Evolutionary conservation across 2,888 invertebrate genomes (phyloP).

Genomic region (Labia minor): DNA sequence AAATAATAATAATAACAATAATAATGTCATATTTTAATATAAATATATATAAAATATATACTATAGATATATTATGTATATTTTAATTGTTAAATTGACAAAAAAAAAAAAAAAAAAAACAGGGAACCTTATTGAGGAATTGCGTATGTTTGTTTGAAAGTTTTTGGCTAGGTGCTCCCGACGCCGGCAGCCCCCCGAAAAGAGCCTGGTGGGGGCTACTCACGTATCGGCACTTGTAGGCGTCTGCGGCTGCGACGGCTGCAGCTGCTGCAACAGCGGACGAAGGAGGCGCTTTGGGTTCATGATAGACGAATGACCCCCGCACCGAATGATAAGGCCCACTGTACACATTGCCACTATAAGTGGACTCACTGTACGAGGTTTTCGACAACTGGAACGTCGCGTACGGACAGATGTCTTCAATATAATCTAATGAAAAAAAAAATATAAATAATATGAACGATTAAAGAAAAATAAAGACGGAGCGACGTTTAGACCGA

Average conservation of each 20-base stretch:
- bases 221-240: conserved; percentile 63
- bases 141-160: neutral
- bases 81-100: too few species aligned
- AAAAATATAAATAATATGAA: conserved; percentile 19
- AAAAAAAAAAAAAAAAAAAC: neutral
- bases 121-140: neutral
- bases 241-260: conserved; percentile 43
- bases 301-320: conserved; percentile 81
- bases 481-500: neutral
- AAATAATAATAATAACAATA: too few species aligned
- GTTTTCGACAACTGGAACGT: conserved; percentile 82
- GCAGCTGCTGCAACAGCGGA: conserved; percentile 15
- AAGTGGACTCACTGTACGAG: conserved; percentile 74
- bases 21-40: too few species aligned
- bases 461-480: neutral
- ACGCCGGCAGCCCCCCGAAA: neutral
- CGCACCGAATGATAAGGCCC: conserved; percentile 78
- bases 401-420: conserved; percentile 87
- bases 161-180: neutral
- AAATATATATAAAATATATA: too few species aligned
- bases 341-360: conserved; percentile 78
- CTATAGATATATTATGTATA: too few species aligned
- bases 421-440: conserved; percentile 63
- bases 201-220: conserved; percentile 29
- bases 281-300: conserved; percentile 58